A percentile compares a stretch with the other conserved stretches of the same genome.
Conservation (phyloP, 2,797 vertebrate genomes). For the Chiropotes sagulatus region DNA sequence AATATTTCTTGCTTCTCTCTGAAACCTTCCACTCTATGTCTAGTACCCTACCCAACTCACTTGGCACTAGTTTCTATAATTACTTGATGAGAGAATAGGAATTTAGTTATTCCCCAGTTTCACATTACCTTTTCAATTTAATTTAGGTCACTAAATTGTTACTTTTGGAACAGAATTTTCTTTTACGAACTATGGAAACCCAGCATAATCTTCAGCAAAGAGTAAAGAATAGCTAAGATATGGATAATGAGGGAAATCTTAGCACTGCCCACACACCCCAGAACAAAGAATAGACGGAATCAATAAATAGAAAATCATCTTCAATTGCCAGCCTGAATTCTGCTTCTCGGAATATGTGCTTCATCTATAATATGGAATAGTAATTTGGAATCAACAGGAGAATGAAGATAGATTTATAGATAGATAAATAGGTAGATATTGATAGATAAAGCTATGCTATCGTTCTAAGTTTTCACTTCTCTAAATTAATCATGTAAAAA, state of each 20-base stretch:
- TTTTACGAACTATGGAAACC: background rate
- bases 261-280: background rate
- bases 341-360: background rate
- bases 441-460: background rate
- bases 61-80: background rate
- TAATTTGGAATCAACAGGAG: background rate
- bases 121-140: background rate
- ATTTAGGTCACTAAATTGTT: background rate
- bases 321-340: background rate
- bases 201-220: background rate
- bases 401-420: background rate
- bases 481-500: background rate
- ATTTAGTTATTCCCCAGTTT: background rate
- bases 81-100: background rate
- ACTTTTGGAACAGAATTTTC: background rate
- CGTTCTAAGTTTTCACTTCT: background rate
- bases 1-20: background rate
- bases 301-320: background rate
- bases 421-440: background rate
- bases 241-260: background rate
- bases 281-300: background rate
- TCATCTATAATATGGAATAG: background rate
- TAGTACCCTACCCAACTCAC: background rate
- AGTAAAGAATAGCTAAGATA: background rate
- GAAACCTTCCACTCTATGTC: background rate